Base-by-base conservation (phyloP, 1,140 invertebrate species). In the Drosophila tani region DNA sequence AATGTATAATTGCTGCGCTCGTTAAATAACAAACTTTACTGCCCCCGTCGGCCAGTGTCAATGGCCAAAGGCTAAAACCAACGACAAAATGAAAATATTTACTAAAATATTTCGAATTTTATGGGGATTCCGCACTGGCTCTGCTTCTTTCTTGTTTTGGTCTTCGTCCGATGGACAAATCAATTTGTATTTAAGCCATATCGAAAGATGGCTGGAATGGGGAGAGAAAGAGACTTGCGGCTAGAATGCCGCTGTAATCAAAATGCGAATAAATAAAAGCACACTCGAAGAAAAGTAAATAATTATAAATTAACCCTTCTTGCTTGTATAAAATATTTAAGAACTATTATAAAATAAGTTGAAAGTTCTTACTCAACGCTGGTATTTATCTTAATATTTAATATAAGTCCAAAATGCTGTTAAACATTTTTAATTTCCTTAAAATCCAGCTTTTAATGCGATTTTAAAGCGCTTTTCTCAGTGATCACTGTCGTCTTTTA, bases 61-160 rank as follows among this genome's bases (percentile, higher is more conserved):
- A 67, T 67, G 67, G 67, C 62, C 67, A 70, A 70, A 70, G 67
- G 67, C 63, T 35, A 66, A 70, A 67, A 46, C 43, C 11, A 60
- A 47, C 38, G 1, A 50, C 24, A 29, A 69, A 45, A 53, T n/a
- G 21, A 27, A 70, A 70, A 70, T 70, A 70, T 70, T 70, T 70
- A 70, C 67, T 70, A 67, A 70, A 70, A 70, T n/a, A 46, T 38
- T 66, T 53, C 59, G 3, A 46, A 68, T 65, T 64, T 32, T 35
- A 50, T 64, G 29, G 27, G n/a, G 27, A 59, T 58, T 58, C 41
- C 41, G 12, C 19, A 17, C 27, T 11, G 55, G 29, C 9, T 62
- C 35, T 50, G 29, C 45, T 41, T 41, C 38, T 27, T 45, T 0
- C 19, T 47, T 46, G 64, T 69, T 66, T 46, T 65, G 60, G 27